These are phyloP conservation scores for Speoplatyrhinus poulsoni DNA, from an alignment of 2,113 vertebrate genomes.

Conservation along the genomic window DNA sequence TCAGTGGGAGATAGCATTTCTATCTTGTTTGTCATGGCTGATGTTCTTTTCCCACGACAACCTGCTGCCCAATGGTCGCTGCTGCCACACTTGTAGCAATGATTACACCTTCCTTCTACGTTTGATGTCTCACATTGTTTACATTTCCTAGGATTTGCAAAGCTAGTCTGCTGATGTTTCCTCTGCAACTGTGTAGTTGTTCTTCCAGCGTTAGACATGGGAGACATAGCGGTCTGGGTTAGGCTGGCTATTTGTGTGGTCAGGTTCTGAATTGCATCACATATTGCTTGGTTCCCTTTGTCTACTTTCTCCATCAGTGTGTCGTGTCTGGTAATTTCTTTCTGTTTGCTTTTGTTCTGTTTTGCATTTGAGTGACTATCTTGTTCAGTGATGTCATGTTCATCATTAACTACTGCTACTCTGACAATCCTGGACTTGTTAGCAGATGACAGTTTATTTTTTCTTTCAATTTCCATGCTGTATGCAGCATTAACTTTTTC, in stretches of 20 bases:
- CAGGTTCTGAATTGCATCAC: conserved; percentile 17
- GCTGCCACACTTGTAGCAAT: conserved; percentile 5
- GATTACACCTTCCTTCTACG: background rate
- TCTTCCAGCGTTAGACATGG: too few species aligned
- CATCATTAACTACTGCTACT: background rate
- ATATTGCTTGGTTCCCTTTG: conserved; percentile 27
- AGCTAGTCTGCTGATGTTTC: too few species aligned
- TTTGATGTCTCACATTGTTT: background rate
- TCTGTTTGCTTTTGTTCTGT: background rate
- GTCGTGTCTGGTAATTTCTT: background rate
- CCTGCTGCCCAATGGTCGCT: background rate
- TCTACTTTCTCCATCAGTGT: conserved; percentile 20
- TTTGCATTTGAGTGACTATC: background rate
- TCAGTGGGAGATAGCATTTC: background rate
- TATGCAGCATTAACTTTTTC: conserved; percentile 17
- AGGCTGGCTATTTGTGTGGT: conserved; percentile 10
- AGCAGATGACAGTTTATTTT: conserved; percentile 2
- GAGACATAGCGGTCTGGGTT: rapidly evolving
- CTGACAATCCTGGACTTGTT: background rate
- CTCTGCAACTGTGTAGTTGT: too few species aligned
- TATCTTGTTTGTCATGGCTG: background rate
- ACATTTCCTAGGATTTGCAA: background rate
- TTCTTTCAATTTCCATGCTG: conserved; percentile 20
- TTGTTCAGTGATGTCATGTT: background rate
- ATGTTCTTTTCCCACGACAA: background rate